Base-by-base conservation (phyloP, 2,888 invertebrate genomes). In the Dryobotodes eremita region DNA sequence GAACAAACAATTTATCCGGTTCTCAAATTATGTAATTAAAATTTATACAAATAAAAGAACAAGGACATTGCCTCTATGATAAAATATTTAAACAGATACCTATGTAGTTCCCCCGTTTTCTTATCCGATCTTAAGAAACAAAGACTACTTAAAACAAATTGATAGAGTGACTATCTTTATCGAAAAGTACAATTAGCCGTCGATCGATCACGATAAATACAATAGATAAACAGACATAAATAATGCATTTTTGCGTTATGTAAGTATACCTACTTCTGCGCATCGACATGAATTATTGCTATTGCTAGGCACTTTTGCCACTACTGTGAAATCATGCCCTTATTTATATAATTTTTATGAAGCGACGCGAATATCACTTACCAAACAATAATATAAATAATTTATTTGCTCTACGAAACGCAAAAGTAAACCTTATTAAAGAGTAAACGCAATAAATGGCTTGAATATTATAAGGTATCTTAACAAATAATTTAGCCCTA, bases 131-230 rank as follows among this genome's bases (percentile, higher is more conserved):
- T 61, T 74, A 69, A 36, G 23, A 79, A 71, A 85, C 78, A 73
- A 76, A 71, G 75, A 73, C 82, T 79, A 82, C 83, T 79, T 72
- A 78, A 69, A 75, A 75, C 66, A 42, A 68, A 68, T 81, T 61
- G 75, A 81, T 80, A 68, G 61, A 80, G 48, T 66, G 55, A 31
- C 26, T 71, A 70, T 70, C 36, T 72, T 80, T 77, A 85, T 78
- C 64, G 42, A 79, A 73, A 78, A 55, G 53, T 57, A 84, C 72
- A 88, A 85, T 83, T 78, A 89, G 72, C 82, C 55, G 55, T 68
- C 64, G 55, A 81, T 89, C 82, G 71, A 82, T 86, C 79, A 89
- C 46, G 82, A 89, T 86, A 85, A 77, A 79, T 73, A 64, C 31
- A 59, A 70, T 79, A 85, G 72, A 79, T 81, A 59, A 71, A 77